These are phyloP conservation scores for Lucilia sericata DNA, from an alignment of 1,140 invertebrate species.

Conservation along the genomic window DNA sequence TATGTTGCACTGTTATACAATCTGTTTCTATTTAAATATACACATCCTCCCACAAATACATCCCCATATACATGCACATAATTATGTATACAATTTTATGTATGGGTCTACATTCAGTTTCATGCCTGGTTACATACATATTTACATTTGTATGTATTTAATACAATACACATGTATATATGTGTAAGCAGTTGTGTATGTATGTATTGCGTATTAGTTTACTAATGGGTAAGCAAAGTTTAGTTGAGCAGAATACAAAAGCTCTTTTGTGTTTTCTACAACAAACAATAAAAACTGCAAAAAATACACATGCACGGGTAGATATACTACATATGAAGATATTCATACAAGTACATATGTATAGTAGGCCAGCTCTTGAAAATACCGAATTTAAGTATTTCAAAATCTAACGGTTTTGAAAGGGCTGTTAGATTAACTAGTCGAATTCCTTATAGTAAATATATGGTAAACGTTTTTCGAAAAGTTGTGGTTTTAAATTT, in stretches of 20 bases:
- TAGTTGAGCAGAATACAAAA: conserved; percentile 7
- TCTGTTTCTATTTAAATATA: neutral
- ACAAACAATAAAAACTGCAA: neutral
- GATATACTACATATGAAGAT: too few species aligned
- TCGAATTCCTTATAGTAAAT: too few species aligned
- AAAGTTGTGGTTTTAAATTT: too few species aligned
- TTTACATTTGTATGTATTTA: neutral
- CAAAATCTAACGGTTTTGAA: too few species aligned
- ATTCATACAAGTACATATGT: too few species aligned
- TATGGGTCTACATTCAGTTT: neutral
- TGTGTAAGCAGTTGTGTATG: neutral
- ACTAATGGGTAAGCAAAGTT: conserved; percentile 27
- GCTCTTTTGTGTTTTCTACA: conserved; percentile 14
- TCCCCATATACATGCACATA: neutral
- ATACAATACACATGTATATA: too few species aligned
- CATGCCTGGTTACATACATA: neutral
- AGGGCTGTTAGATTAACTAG: too few species aligned
- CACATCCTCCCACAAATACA: neutral
- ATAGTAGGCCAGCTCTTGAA: too few species aligned
- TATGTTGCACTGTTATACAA: neutral
- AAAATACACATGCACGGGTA: neutral
- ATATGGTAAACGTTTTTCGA: too few species aligned
- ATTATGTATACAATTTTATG: neutral
- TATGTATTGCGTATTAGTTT: neutral
- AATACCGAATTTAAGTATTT: too few species aligned